These are phyloP conservation scores for Microcebus murinus DNA, from an alignment of 2,113 vertebrate species.

Conservation along the genomic window DNA sequence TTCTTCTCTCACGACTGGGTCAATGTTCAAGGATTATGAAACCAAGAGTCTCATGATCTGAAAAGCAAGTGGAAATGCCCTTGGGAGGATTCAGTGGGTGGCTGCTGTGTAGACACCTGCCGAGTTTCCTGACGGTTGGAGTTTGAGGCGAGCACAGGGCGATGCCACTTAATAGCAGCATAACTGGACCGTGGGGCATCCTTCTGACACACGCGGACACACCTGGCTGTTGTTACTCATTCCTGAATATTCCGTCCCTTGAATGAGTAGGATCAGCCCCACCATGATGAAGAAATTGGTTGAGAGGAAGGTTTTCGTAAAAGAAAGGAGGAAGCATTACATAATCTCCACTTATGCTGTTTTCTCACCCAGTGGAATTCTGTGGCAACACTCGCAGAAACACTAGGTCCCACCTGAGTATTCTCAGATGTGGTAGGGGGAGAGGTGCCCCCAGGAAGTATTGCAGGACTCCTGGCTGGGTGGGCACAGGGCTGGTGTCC, in stretches of 20 bases:
- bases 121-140: background rate
- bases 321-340: background rate
- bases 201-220: background rate
- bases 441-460: background rate
- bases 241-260: background rate
- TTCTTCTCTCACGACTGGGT: background rate
- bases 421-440: no score
- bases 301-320: background rate
- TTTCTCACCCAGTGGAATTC: background rate
- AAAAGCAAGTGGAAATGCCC: slow-evolving; percentile 7
- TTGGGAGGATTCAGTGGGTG: background rate
- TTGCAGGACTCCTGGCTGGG: background rate
- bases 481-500: rapidly evolving
- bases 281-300: background rate
- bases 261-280: background rate
- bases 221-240: background rate
- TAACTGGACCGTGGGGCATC: background rate
- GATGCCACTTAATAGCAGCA: background rate
- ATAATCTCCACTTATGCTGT: background rate
- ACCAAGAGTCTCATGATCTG: background rate
- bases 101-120: background rate
- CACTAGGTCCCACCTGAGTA: background rate
- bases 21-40: background rate
- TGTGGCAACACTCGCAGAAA: background rate
- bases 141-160: background rate